These are phyloP conservation scores for Hedya salicella DNA, from an alignment of 2,888 invertebrate genomes.

Conservation along the genomic window DNA sequence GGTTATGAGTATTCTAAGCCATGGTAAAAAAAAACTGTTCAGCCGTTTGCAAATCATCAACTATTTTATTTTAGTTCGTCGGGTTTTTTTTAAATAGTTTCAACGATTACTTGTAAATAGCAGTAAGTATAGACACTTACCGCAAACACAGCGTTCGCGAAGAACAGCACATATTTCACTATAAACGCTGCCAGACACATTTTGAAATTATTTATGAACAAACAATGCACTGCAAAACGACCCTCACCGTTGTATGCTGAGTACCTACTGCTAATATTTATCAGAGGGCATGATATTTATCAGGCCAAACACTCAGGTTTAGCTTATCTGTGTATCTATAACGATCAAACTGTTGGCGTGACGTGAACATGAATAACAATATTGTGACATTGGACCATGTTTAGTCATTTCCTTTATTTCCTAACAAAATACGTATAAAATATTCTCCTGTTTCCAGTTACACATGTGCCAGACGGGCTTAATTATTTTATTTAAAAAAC, in stretches of 20 bases:
- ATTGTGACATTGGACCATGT: not conserved
- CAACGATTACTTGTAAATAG: no score
- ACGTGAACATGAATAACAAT: constrained; percentile 13
- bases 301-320: constrained; percentile 6
- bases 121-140: no score
- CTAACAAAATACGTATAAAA: no score
- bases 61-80: no score
- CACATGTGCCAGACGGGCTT: no score
- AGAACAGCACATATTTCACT: constrained; percentile 65
- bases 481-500: no score
- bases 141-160: constrained; percentile 60
- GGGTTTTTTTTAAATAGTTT: no score
- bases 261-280: constrained; percentile 1
- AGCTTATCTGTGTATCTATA: constrained; percentile 14
- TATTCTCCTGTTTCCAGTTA: no score
- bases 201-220: constrained; percentile 46
- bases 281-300: constrained; percentile 20
- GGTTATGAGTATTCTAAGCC: no score
- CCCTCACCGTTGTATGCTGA: not conserved
- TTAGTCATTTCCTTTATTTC: not conserved
- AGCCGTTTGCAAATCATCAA: no score
- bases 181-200: constrained; percentile 64
- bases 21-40: no score
- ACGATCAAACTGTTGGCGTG: no score
- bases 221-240: not conserved